phyloP scores from a whole-genome alignment of 2,113 vertebrate species.

The Engystomops pustulosus region DNA sequence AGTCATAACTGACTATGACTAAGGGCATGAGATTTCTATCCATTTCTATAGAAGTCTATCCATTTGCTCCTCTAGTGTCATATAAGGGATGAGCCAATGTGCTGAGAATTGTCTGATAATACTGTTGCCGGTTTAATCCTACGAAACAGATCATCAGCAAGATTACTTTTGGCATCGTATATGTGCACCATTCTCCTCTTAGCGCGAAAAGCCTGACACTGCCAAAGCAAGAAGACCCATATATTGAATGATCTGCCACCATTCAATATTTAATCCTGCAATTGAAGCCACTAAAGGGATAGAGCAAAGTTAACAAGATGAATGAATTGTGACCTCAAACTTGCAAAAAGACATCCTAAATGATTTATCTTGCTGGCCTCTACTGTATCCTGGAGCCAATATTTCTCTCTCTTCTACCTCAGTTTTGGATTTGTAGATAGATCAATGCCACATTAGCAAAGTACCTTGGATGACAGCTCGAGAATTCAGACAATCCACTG shows the following conservation, averaged over 20 bases:
- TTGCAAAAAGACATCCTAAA: conserved; percentile 89
- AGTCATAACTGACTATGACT: no score
- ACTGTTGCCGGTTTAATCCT: conserved; percentile 81
- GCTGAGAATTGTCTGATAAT: conserved; percentile 78
- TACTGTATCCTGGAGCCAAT: conserved; percentile 74
- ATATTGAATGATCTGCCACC: conserved; percentile 81
- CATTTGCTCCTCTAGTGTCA: conserved; percentile 75
- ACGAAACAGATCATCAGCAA: conserved; percentile 72
- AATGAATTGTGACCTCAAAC: conserved; percentile 92
- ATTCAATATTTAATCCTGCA: conserved; percentile 89
- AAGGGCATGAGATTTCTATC: no score
- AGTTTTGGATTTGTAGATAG: conserved; percentile 71
- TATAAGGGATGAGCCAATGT: conserved; percentile 75
- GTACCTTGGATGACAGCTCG: conserved; percentile 70
- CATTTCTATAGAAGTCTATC: conserved; percentile 64
- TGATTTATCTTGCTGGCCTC: conserved; percentile 89
- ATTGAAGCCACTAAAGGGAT: conserved; percentile 90
- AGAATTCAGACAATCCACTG: conserved; percentile 67
- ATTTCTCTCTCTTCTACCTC: conserved; percentile 74
- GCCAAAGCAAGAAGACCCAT: conserved; percentile 70
- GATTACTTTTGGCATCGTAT: conserved; percentile 77
- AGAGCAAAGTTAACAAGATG: conserved; percentile 85
- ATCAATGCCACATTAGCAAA: conserved; percentile 84
- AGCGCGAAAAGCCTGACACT: conserved; percentile 75
- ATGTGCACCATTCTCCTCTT: conserved; percentile 69